Evolutionary conservation across 2,113 vertebrate species (phyloP), one percentile per base, ranked within the genome.

Genomic region (Mesitornis unicolor): DNA sequence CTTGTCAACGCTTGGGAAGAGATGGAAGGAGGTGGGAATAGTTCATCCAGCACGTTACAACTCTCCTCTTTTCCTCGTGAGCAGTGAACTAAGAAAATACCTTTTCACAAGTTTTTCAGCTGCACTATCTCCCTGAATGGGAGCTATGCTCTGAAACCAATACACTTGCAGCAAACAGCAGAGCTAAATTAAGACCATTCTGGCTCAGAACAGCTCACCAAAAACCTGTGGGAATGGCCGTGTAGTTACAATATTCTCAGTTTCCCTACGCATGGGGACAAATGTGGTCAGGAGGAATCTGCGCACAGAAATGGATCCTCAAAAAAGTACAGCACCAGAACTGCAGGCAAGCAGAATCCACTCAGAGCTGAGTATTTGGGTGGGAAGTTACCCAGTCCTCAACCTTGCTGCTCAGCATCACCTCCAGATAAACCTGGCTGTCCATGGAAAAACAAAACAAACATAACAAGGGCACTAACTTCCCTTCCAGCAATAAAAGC

Each of bases 191-290:
- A 68, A 43, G 51, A 70, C 12, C 12, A 36, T 56, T 76, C 4
- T 0, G 7, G 42, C 68, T n/a, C 24, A 60, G 67, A 94, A 15
- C 54, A 59, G 56, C 74, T 63, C 77, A 45, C 1, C 42, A 84
- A 42, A 59, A 92, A 67, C 22, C 20, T 31, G 51, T 31, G 19
- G 43, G 74, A 87, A 89, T 0, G 0, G 10, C 42, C 0, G 0
- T 4, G 15, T 51, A 54, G 25, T 42, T 42, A 16, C 0, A 0
- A 11, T 6, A 42, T 4, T 47, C 57, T 60, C 42, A 45, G 38
- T 35, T 81, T 68, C 48, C n/a, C 21, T 28, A 20, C 1, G 19
- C 18, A 13, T 1, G 13, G 67, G 11, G 29, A 81, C 0, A 0
- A 83, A 48, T 24, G 3, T 0, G 1, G 24, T 33, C 40, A 89